phyloP scores from a whole-genome alignment of 2,113 vertebrate genomes.

The Corvus cornix region DNA sequence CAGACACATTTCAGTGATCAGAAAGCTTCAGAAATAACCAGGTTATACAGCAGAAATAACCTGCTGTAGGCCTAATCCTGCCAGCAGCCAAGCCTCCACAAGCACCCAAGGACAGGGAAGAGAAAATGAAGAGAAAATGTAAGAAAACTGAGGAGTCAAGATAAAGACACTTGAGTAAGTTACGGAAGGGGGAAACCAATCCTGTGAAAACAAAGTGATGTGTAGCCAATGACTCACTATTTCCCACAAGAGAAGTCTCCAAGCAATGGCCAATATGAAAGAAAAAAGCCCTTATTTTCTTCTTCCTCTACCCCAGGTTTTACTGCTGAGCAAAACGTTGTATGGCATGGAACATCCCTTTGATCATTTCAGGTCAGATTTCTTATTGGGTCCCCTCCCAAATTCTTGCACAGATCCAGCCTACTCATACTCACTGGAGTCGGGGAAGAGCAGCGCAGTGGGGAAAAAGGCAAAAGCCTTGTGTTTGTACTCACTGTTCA shows the following conservation, averaged over 20 bases:
- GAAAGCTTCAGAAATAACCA: neutral
- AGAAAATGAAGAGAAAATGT: neutral
- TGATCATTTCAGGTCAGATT: neutral
- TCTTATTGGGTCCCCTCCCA: neutral
- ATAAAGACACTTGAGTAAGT: neutral
- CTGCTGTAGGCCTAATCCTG: neutral
- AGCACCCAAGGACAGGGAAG: neutral
- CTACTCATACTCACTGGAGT: neutral
- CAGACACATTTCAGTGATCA: neutral
- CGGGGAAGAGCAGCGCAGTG: neutral
- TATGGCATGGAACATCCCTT: neutral
- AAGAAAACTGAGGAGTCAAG: neutral
- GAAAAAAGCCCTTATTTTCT: neutral
- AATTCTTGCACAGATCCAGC: neutral
- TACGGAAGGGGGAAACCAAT: neutral
- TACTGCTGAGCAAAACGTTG: rapidly evolving
- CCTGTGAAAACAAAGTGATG: neutral
- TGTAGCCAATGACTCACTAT: neutral
- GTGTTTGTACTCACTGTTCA: neutral
- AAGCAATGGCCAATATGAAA: neutral
- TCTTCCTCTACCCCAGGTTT: neutral
- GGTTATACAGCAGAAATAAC: neutral
- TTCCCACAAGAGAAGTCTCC: neutral
- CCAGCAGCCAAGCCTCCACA: neutral
- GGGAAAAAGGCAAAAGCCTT: neutral